Conservation (phyloP, 2,797 vertebrate species). For the Microchirus variegatus region DNA sequence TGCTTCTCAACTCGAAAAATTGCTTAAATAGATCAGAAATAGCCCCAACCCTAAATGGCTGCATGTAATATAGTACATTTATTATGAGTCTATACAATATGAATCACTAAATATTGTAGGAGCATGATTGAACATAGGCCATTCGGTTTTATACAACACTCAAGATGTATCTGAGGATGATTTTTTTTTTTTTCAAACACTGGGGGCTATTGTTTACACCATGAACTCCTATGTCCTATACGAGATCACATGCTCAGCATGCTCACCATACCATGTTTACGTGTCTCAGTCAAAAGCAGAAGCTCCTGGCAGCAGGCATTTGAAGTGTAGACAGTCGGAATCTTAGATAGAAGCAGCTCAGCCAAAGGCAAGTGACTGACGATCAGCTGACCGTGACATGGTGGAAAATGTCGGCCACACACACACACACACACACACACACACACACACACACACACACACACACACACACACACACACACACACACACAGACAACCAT, state of each 20-base stretch:
- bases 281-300: slow-evolving; percentile 32
- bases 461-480: slow-evolving; percentile 21
- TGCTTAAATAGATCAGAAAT: no score
- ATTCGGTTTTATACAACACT: no score
- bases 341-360: slow-evolving; percentile 33
- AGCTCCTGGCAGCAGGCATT: slow-evolving; percentile 26
- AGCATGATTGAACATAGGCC: no score
- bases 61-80: no score
- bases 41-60: no score
- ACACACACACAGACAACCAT: slow-evolving; percentile 1
- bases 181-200: not conserved
- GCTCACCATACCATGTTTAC: not conserved
- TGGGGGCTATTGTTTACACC: not conserved
- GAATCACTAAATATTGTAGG: no score
- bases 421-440: slow-evolving; percentile 24
- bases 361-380: slow-evolving; percentile 44
- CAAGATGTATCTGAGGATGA: not conserved
- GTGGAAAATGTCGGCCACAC: slow-evolving; percentile 35
- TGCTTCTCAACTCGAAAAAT: no score
- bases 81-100: no score
- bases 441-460: slow-evolving; percentile 10
- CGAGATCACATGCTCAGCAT: slow-evolving; percentile 1
- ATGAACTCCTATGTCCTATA: not conserved
- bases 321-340: slow-evolving; percentile 20
- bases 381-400: slow-evolving; percentile 70